phyloP scores from a whole-genome alignment of 2,888 invertebrate genomes.

The Steromphala cineraria region DNA sequence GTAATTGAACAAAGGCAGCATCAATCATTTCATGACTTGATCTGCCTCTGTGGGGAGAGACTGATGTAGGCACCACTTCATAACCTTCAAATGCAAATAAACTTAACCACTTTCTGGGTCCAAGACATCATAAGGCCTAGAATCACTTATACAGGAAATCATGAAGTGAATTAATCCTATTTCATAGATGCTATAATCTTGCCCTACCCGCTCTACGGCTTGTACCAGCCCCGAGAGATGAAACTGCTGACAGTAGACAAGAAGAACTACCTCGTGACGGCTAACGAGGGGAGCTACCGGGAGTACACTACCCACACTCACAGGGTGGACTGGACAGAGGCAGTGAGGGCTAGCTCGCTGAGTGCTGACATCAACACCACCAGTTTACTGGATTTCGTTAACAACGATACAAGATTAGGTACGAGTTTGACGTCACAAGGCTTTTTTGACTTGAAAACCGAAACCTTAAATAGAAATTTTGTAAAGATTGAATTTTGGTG shows the following conservation, averaged over 20 bases:
- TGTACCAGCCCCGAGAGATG: constrained; percentile 54
- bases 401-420: background rate
- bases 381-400: no score
- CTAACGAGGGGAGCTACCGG: constrained; percentile 49
- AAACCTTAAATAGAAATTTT: no score
- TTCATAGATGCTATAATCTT: constrained; percentile 46
- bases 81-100: no score
- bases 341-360: constrained; percentile 23
- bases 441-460: no score
- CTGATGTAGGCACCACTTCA: no score
- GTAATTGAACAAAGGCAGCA: no score
- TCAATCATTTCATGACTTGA: no score
- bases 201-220: constrained; percentile 40
- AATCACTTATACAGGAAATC: background rate
- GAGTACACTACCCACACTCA: constrained; percentile 39
- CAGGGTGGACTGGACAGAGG: constrained; percentile 50
- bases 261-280: constrained; percentile 49
- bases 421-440: background rate
- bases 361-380: no score
- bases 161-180: background rate
- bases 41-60: no score
- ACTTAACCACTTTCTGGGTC: no score
- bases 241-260: constrained; percentile 39
- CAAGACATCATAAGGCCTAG: no score
- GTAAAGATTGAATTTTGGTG: no score